These are phyloP conservation scores for Agelastica alni DNA, from an alignment of 2,888 invertebrate species.

Conservation along the genomic window DNA sequence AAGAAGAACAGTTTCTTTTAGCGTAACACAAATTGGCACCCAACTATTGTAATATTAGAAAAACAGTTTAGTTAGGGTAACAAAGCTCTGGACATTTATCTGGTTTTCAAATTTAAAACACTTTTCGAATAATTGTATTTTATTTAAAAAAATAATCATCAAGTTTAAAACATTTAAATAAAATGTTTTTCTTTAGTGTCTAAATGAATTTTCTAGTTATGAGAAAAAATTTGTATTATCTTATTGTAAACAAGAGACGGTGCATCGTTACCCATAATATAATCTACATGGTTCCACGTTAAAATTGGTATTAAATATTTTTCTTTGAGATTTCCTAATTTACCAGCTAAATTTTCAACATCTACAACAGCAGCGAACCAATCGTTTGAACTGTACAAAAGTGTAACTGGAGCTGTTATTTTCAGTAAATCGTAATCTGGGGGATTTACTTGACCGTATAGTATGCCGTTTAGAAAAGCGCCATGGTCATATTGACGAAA, in stretches of 20 bases:
- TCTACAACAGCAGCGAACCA: conserved; percentile 55
- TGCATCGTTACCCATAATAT: conserved; percentile 47
- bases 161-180: too few relatives aligned
- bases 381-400: conserved; percentile 60
- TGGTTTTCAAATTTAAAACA: too few relatives aligned
- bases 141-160: too few relatives aligned
- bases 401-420: conserved; percentile 54
- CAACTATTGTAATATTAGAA: too few relatives aligned
- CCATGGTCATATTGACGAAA: conserved; percentile 64
- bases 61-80: too few relatives aligned
- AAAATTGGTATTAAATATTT: conserved; percentile 43
- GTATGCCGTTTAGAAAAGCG: conserved; percentile 33
- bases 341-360: conserved; percentile 45
- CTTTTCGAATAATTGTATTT: too few relatives aligned
- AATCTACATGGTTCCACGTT: conserved; percentile 51
- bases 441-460: conserved; percentile 51
- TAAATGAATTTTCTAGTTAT: too few relatives aligned
- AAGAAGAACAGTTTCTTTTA: too few relatives aligned
- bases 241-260: conserved; percentile 44
- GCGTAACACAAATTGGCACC: too few relatives aligned
- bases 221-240: conserved; percentile 52
- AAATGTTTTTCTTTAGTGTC: too few relatives aligned
- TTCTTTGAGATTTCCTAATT: conserved; percentile 41
- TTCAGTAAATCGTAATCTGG: conserved; percentile 55
- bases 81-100: too few relatives aligned